Base-by-base conservation (phyloP, 37 sponge, comb jelly and placozoan genomes). In the Oscarella lobularis region DNA sequence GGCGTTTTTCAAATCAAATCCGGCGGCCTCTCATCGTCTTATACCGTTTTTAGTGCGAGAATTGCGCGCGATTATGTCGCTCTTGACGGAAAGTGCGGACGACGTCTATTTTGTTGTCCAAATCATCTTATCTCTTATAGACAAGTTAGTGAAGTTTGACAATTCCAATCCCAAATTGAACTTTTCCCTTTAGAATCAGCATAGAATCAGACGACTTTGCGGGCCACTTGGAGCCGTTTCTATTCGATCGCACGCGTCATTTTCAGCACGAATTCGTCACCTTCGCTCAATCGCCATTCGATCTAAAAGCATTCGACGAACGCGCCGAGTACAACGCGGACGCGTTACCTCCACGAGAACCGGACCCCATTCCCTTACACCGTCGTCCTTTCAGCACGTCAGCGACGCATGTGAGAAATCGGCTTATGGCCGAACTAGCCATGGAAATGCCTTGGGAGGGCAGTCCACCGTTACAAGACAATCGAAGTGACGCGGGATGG, bases 291-390 rank as follows among this genome's bases (percentile, higher is more conserved):
- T 87, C 88, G 27, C 88, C 91, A 6, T 81, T 40, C 55, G 88
- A 90, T 82, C 82, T 90, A 80, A 79, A 80, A 14, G 87, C 91
- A 37, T 90, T 83, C 54, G 91, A 90, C 66, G 37, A 39, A 0
- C 82, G 37, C 39, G 84, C 83, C 6, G 77, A 66, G 36, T 90
- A 90, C 38, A 76, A 80, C 35, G 66, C 68, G 40, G n/a, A n/a
- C n/a, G n/a, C n/a, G n/a, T n/a, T n/a, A n/a, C 75, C 82, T 0
- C 41, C 37, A 1, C 37, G 67, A 2, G 31, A 70, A 70, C 20
- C 60, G 20, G 60, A 9, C 20, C 60, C 60, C 9, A 20, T 48
- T 9, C 60, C 20, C 9, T 20, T 48, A 27, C 14, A 48, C 20
- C 14, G 20, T 48, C 14, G 14, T 27, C 60, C 60, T 20, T 27